Percentiles rank a stretch among this genome's conserved stretches.
These are phyloP conservation scores for Sus cebifrons DNA, from an alignment of 2,797 vertebrate genomes.

Conservation along the genomic window DNA sequence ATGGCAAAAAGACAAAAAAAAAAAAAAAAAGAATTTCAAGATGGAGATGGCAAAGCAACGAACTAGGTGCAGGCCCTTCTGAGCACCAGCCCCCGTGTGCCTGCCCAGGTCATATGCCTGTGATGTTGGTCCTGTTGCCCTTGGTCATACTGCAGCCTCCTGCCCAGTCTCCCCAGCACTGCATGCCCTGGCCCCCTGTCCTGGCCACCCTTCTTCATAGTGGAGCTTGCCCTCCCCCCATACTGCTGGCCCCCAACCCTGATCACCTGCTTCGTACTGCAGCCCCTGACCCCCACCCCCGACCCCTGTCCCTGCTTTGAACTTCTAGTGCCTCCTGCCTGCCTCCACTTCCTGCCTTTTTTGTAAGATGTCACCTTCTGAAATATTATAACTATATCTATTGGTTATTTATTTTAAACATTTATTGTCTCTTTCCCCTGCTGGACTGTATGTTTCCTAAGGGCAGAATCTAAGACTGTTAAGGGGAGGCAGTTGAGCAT, in stretches of 20 bases:
- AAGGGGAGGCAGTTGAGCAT: constrained; percentile 16
- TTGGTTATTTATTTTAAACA: constrained; percentile 4
- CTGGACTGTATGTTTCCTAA: constrained; percentile 20
- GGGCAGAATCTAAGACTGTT: background rate
- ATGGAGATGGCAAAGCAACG: background rate
- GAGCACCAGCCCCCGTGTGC: background rate
- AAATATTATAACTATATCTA: background rate
- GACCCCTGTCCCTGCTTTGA: background rate
- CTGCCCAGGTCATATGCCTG: background rate
- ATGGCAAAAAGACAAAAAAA: too few species aligned
- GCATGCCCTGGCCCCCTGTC: background rate
- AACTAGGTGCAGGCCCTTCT: background rate
- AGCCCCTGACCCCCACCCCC: background rate
- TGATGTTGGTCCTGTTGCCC: background rate
- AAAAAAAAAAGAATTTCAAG: background rate
- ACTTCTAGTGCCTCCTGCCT: too few species aligned
- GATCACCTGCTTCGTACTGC: background rate
- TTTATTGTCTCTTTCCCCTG: background rate
- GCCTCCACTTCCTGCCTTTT: background rate
- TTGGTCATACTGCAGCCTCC: background rate
- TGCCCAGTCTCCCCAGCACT: background rate
- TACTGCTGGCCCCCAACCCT: background rate
- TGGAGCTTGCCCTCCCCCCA: background rate
- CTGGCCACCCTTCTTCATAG: background rate
- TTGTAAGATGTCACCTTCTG: constrained; percentile 45